Evolutionary conservation across 2,797 vertebrate genomes (phyloP).

Genomic region (Geotrypetes seraphini): DNA sequence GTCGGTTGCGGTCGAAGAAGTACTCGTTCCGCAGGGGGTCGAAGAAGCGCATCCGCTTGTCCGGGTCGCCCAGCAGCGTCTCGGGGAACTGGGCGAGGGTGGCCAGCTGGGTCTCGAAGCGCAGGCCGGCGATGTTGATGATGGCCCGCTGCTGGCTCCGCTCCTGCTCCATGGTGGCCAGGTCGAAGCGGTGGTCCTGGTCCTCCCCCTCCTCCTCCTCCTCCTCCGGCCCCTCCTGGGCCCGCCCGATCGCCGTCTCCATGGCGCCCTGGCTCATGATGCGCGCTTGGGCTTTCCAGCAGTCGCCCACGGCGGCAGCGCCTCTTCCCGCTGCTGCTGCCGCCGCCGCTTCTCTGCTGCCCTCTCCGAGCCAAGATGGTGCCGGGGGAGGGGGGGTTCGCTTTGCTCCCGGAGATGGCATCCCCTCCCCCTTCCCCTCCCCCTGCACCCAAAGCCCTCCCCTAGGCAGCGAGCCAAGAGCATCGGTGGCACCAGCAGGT

Average conservation of each 20-base stretch:
- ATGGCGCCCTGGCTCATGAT: constrained; percentile 58
- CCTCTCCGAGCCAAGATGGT: constrained; percentile 42
- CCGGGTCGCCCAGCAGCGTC: constrained; percentile 81
- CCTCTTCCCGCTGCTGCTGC: neutral
- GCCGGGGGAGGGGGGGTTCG: constrained; percentile 41
- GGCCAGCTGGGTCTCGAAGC: constrained; percentile 85
- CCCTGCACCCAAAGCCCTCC: constrained; percentile 55
- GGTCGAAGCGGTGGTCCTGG: neutral
- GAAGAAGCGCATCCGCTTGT: constrained; percentile 85
- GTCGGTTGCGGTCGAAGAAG: constrained; percentile 91
- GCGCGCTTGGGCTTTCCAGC: constrained; percentile 60
- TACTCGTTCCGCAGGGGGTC: constrained; percentile 93
- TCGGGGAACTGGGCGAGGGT: constrained; percentile 90
- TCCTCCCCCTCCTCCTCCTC: constrained; percentile 15
- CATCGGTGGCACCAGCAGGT: too few species aligned
- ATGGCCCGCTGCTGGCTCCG: constrained; percentile 81
- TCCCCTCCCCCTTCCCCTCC: constrained; percentile 41
- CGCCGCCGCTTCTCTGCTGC: constrained; percentile 10
- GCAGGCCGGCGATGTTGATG: constrained; percentile 83
- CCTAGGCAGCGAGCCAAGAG: too few species aligned
- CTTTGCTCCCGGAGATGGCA: constrained; percentile 23
- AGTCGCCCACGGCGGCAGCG: constrained; percentile 14
- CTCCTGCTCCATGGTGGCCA: constrained; percentile 36
- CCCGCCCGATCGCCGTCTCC: constrained; percentile 50
- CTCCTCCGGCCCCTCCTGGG: neutral